Percentiles rank a stretch among this genome's conserved stretches.
These are phyloP conservation scores for Stegophylla sp. DNA, from an alignment of 2,888 invertebrate species.

Conservation along the genomic window DNA sequence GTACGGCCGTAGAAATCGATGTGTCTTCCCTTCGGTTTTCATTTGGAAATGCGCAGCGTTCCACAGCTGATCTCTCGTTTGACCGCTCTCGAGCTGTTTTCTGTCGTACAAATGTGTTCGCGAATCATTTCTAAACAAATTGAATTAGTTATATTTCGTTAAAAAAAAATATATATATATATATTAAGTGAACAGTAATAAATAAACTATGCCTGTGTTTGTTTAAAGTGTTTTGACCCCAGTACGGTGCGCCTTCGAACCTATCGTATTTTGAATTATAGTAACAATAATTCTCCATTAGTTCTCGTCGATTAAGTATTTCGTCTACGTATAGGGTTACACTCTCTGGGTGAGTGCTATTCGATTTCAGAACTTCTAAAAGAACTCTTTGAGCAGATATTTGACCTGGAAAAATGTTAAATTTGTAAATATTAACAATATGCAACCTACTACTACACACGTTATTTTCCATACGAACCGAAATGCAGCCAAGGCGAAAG, in stretches of 20 bases:
- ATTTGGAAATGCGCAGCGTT: slow-evolving; percentile 87
- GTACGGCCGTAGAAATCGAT: slow-evolving; percentile 92
- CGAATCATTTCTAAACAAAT: slow-evolving; percentile 74
- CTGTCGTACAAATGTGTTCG: slow-evolving; percentile 76
- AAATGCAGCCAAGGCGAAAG: slow-evolving; percentile 92
- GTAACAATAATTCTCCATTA: slow-evolving; percentile 89
- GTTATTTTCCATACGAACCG: slow-evolving; percentile 68
- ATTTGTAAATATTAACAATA: not conserved
- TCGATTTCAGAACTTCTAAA: slow-evolving; percentile 74
- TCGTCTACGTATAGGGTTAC: slow-evolving; percentile 85
- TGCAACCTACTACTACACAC: too few relatives aligned
- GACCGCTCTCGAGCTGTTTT: slow-evolving; percentile 74
- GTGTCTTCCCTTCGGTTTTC: slow-evolving; percentile 85
- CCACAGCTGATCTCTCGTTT: slow-evolving; percentile 89
- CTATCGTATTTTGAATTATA: slow-evolving; percentile 86
- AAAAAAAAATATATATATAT: slow-evolving; percentile 55
- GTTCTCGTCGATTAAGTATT: slow-evolving; percentile 82
- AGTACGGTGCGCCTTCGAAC: slow-evolving; percentile 77
- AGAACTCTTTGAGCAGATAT: slow-evolving; percentile 84
- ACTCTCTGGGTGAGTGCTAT: slow-evolving; percentile 72
- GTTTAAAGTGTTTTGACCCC: slow-evolving; percentile 82
- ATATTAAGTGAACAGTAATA: not conserved
- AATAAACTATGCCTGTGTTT: slow-evolving; percentile 73
- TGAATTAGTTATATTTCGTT: too few relatives aligned
- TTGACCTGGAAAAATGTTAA: slow-evolving; percentile 71